Evolutionary conservation across 2,113 vertebrate species (phyloP), one percentile per base, ranked within the genome.

Genomic region (Scolopax mira): DNA sequence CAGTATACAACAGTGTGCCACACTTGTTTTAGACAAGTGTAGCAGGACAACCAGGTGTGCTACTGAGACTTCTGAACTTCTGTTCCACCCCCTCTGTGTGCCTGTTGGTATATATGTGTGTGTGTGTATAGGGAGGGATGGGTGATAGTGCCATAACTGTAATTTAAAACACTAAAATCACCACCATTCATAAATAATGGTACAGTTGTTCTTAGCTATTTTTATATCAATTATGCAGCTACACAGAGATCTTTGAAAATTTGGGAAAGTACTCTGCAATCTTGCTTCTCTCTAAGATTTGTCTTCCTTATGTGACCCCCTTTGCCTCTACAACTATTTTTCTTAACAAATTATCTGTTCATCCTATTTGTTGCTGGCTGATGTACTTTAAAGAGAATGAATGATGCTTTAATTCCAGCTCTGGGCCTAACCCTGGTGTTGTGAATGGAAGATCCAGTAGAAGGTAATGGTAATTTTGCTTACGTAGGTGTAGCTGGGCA

Each of bases 41-140:
- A 84, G 92, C 62, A 90, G 85, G 51, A 66, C 67, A 74, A 1
- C 51, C 64, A 46, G 79, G 64, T 92, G 92, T 94, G 90, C 88
- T 96, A 9, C 77, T 90, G 89, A 93, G 72, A 84, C 67, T 80
- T 78, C 27, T 75, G 90, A 69, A 74, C 75, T 93, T 95, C 25
- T 6, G 14, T 86, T 79, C 74, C 52, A 64, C 44, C 10, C 49
- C 7, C 5, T 55, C 1, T 79, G 28, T 54, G 57, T 84, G 51
- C 0, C 5, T 61, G 51, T 49, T 78, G 54, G 37, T 37, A 7
- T 28, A 4, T 41, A 1, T 72, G 1, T 80, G 2, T 55, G 39
- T 39, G 44, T 64, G 14, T 35, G 62, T 58, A 3, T 60, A 51
- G 14, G 13, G 4, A 85, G n/a, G 42, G 62, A 31, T 54, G 71